These are phyloP conservation scores for Lapara coniferarum DNA, from an alignment of 2,888 invertebrate species.

Conservation along the genomic window DNA sequence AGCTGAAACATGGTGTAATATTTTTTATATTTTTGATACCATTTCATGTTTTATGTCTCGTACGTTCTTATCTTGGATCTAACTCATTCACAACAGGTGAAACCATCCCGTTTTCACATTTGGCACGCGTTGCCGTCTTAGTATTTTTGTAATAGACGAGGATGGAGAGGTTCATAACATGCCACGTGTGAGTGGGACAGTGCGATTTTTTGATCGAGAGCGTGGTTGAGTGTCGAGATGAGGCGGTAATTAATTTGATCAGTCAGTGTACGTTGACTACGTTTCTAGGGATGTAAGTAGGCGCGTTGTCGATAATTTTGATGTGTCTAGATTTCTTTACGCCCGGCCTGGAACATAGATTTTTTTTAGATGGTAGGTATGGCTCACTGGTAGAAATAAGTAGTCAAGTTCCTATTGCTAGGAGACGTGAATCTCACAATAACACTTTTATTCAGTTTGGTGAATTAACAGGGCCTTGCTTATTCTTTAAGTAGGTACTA, in stretches of 20 bases:
- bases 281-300: constrained; percentile 54
- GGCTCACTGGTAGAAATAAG: too few species aligned
- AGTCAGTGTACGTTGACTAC: constrained; percentile 67
- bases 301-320: constrained; percentile 43
- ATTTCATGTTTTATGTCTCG: not conserved
- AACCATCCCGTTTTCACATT: constrained; percentile 73
- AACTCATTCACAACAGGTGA: constrained; percentile 75
- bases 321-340: not conserved
- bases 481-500: too few species aligned
- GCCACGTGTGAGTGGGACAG: constrained; percentile 46
- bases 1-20: too few species aligned
- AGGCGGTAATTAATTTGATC: constrained; percentile 82
- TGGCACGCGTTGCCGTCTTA: constrained; percentile 72
- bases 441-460: too few species aligned
- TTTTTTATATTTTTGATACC: too few species aligned
- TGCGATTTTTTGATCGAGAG: constrained; percentile 61
- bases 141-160: constrained; percentile 60
- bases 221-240: constrained; percentile 67
- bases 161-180: constrained; percentile 43
- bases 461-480: too few species aligned
- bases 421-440: too few species aligned
- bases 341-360: too few species aligned
- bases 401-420: too few species aligned
- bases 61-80: not conserved
- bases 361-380: too few species aligned